phyloP scores from a whole-genome alignment of 2,113 vertebrate species.

The Cygnus buccinator region DNA sequence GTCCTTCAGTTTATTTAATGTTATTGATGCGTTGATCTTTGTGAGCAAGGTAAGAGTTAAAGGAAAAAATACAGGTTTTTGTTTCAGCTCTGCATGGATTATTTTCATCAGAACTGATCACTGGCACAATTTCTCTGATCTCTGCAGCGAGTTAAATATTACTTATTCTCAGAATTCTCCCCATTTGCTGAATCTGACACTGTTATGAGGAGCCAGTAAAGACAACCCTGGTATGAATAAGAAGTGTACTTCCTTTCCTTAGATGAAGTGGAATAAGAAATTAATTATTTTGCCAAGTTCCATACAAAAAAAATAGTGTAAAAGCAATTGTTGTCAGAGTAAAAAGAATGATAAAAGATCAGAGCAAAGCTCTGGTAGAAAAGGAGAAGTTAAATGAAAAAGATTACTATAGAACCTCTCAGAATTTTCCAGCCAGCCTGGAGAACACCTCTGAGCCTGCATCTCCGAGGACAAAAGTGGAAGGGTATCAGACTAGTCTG shows the following conservation, averaged over 20 bases:
- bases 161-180: background rate
- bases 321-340: background rate
- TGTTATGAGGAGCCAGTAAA: background rate
- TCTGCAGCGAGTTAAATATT: background rate
- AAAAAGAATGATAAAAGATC: background rate
- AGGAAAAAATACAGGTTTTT: background rate
- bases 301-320: background rate
- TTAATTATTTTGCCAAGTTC: background rate
- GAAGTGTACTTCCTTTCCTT: background rate
- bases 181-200: background rate
- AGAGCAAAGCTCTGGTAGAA: background rate
- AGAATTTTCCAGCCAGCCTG: background rate
- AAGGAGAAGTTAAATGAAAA: background rate
- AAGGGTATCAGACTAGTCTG: background rate
- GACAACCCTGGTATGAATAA: background rate
- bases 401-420: background rate
- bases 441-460: background rate
- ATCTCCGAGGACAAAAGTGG: background rate
- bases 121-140: background rate
- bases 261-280: background rate
- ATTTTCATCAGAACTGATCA: background rate
- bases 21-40: background rate
- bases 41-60: background rate
- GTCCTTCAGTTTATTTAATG: background rate
- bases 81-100: background rate